Evolutionary conservation across 2,888 invertebrate genomes (phyloP).

Genomic region (Leptogaster cylindrica): DNA sequence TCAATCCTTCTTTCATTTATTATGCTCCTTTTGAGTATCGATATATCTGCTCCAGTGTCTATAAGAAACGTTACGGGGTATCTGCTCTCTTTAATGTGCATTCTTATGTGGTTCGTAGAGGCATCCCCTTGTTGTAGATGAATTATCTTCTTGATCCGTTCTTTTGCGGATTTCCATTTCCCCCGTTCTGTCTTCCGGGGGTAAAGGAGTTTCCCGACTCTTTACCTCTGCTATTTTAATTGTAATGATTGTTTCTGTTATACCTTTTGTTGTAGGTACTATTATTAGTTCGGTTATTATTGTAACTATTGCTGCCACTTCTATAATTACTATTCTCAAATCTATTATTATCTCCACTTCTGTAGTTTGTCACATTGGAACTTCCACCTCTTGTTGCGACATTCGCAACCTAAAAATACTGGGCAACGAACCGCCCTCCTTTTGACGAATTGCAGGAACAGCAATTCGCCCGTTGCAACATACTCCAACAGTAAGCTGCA

Average conservation of each 20-base stretch:
- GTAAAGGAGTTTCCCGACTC: conserved; percentile 3
- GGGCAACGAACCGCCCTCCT: too few species aligned
- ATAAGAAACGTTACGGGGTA: neutral
- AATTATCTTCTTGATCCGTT: neutral
- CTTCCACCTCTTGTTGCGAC: neutral
- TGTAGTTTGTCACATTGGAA: neutral
- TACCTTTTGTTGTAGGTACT: neutral
- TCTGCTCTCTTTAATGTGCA: neutral
- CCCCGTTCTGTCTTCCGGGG: neutral
- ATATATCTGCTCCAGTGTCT: conserved; percentile 19
- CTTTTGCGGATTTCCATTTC: neutral
- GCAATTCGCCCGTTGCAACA: too few species aligned
- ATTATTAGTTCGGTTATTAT: neutral
- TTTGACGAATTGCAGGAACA: too few species aligned
- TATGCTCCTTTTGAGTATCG: neutral
- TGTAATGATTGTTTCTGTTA: neutral
- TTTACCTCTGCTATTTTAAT: neutral
- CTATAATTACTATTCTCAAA: neutral
- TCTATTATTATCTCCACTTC: neutral
- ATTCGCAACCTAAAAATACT: too few species aligned
- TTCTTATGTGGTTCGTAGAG: neutral
- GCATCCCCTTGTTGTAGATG: neutral
- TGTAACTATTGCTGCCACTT: too few species aligned
- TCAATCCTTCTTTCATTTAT: neutral
- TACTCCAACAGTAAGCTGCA: too few species aligned